Percentiles rank a stretch among this genome's conserved stretches.
phyloP scores from a whole-genome alignment of 2,113 vertebrate species.

The Rhabdomys dilectus region DNA sequence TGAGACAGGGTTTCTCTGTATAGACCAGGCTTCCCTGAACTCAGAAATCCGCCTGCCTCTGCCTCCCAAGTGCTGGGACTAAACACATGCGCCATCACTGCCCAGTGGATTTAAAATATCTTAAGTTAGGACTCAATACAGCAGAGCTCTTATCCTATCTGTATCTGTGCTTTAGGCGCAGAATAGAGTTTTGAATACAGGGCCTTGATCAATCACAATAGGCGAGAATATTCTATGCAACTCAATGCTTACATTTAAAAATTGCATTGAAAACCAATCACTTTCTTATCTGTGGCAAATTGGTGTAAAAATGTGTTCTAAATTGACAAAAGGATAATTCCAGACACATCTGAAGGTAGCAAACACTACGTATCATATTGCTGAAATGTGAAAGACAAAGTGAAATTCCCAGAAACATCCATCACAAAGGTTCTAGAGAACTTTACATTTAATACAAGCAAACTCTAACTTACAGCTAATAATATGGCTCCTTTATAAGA shows the following conservation, averaged over 20 bases:
- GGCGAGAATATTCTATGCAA: neutral
- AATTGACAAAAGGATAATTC: neutral
- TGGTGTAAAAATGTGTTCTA: slow-evolving; percentile 36
- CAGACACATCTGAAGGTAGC: neutral
- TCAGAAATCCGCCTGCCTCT: too few species aligned
- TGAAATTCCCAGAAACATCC: neutral
- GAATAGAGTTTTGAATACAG: neutral
- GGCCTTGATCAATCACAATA: neutral
- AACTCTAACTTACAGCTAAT: neutral
- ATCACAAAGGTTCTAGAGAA: neutral
- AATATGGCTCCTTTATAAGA: slow-evolving; percentile 6
- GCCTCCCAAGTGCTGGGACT: too few species aligned
- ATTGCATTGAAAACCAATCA: slow-evolving; percentile 28
- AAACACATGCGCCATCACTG: too few species aligned
- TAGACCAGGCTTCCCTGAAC: too few species aligned
- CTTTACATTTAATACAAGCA: neutral
- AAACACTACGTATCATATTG: neutral
- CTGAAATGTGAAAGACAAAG: neutral
- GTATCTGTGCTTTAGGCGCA: neutral
- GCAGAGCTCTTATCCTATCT: neutral
- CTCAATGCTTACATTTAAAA: slow-evolving; percentile 16
- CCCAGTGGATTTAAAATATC: neutral
- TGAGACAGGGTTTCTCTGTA: too few species aligned
- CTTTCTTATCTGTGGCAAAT: slow-evolving; percentile 4
- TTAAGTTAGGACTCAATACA: neutral